A percentile compares a stretch with the other conserved stretches of the same genome.
phyloP scores from a whole-genome alignment of 2,113 vertebrate genomes.

The Noturus placidus region DNA sequence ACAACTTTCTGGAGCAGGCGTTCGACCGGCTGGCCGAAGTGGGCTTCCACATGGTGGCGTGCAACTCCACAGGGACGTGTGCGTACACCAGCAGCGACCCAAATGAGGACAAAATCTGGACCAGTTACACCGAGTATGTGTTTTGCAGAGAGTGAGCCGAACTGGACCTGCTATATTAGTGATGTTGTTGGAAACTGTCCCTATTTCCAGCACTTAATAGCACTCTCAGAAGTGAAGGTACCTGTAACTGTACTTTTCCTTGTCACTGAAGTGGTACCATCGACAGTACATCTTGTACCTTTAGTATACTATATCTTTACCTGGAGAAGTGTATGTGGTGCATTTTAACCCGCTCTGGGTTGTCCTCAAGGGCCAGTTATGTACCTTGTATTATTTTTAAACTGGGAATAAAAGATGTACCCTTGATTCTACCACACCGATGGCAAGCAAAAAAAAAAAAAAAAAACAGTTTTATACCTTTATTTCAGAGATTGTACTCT shows the following conservation, averaged over 20 bases:
- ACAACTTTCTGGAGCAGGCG: conserved; percentile 97
- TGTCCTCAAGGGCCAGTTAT: not conserved
- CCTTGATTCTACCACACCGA: not conserved
- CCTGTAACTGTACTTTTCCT: not conserved
- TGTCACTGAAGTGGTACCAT: not conserved
- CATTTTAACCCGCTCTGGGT: not conserved
- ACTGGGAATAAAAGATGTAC: not conserved
- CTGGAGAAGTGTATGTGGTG: not conserved
- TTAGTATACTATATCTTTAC: not conserved
- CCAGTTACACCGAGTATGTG: conserved; percentile 97
- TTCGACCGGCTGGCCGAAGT: conserved; percentile 90
- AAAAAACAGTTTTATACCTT: no score
- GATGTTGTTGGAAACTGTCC: not conserved
- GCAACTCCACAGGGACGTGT: conserved; percentile 95
- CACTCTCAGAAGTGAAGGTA: not conserved
- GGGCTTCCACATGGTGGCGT: conserved; percentile 96
- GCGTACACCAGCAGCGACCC: conserved; percentile 87
- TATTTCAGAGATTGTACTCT: not conserved
- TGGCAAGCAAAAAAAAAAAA: no score
- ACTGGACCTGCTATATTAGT: not conserved
- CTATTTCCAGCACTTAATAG: not conserved
- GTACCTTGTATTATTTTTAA: not conserved
- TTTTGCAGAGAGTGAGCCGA: conserved; percentile 81
- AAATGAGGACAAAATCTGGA: conserved; percentile 96
- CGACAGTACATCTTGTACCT: not conserved